Evolutionary conservation across 2,797 vertebrate genomes (phyloP).

Genomic region (Rhynchotus rufescens): DNA sequence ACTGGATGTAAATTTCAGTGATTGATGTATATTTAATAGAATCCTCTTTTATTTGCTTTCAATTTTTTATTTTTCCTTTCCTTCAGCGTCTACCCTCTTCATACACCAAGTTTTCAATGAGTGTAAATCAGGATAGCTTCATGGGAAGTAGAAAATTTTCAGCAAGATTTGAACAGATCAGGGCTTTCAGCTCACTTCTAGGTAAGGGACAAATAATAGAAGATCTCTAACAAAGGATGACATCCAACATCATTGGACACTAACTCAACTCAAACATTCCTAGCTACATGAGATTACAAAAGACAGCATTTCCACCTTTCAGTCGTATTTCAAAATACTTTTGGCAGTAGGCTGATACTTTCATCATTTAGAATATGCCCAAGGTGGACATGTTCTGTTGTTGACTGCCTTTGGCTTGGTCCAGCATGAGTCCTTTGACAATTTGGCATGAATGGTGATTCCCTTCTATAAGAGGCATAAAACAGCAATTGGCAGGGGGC

Average conservation of each 20-base stretch:
- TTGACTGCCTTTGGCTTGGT: neutral
- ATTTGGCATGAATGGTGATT: neutral
- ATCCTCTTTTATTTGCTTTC: neutral
- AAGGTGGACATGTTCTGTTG: neutral
- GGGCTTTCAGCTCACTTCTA: neutral
- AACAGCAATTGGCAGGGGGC: neutral
- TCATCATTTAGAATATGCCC: neutral
- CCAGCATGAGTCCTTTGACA: neutral
- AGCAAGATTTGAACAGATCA: neutral
- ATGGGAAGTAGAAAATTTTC: neutral
- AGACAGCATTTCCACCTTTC: neutral
- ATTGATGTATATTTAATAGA: neutral
- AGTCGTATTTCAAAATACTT: neutral
- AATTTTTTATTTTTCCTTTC: neutral
- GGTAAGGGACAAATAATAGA: neutral
- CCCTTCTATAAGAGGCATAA: neutral
- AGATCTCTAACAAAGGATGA: neutral
- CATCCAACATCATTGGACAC: neutral
- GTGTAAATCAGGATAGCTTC: neutral
- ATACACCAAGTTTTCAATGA: neutral
- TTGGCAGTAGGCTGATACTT: neutral
- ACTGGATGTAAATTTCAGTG: neutral
- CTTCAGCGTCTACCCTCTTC: neutral
- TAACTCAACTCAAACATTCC: neutral
- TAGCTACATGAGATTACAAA: neutral